phyloP scores from a whole-genome alignment of 2,888 invertebrate species.

The Epirrita christyi region DNA sequence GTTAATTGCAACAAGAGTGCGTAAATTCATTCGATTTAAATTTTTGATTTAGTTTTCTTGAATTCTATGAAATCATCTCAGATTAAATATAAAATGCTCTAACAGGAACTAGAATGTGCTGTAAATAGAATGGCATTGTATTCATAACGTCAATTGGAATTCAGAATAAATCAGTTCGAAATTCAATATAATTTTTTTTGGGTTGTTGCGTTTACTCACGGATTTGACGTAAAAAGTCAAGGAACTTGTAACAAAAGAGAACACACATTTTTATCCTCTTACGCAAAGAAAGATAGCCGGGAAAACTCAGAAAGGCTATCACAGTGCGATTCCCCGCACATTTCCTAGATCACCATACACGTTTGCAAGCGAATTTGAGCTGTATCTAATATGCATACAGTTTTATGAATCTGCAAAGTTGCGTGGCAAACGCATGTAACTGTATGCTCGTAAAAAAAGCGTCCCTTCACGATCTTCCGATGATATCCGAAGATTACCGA shows the following conservation, averaged over 20 bases:
- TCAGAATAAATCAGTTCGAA: too few relatives aligned
- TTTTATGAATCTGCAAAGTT: slow-evolving; percentile 35
- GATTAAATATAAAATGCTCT: too few relatives aligned
- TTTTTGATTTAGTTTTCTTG: too few relatives aligned
- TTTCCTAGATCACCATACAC: slow-evolving; percentile 32
- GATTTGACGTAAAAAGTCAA: slow-evolving; percentile 17
- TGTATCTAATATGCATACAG: slow-evolving; percentile 34
- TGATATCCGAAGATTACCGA: slow-evolving; percentile 67
- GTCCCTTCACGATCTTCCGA: slow-evolving; percentile 64
- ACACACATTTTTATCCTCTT: slow-evolving; percentile 65
- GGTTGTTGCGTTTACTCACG: neutral
- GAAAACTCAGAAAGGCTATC: slow-evolving; percentile 70
- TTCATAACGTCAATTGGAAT: too few relatives aligned
- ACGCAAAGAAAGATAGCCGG: slow-evolving; percentile 69
- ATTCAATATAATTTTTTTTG: too few relatives aligned
- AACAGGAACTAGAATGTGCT: too few relatives aligned
- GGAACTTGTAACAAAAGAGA: slow-evolving; percentile 37
- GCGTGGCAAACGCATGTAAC: slow-evolving; percentile 48
- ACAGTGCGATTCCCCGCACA: slow-evolving; percentile 60
- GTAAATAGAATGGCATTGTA: too few relatives aligned
- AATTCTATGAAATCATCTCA: too few relatives aligned
- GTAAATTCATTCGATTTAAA: too few relatives aligned
- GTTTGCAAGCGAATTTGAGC: slow-evolving; percentile 43
- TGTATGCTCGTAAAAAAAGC: slow-evolving; percentile 69
- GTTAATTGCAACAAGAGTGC: too few relatives aligned